These are phyloP conservation scores for Microcebus jonahi DNA, from an alignment of 2,113 vertebrate species.

Conservation along the genomic window DNA sequence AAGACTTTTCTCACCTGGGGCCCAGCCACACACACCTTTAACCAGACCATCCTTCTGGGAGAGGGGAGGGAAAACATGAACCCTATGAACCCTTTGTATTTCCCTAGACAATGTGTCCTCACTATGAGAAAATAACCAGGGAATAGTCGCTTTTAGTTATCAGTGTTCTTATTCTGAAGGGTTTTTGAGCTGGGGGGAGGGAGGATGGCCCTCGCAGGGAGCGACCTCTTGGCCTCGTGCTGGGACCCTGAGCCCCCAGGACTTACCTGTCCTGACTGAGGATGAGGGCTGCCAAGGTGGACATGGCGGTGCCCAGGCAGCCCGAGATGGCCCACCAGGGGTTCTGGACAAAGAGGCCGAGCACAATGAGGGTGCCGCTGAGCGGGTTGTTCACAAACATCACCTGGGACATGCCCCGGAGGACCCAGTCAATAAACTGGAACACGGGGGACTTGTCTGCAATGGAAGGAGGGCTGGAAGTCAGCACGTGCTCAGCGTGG, in stretches of 20 bases:
- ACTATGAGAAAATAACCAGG: neutral
- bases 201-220: fast-evolving
- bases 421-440: conserved; percentile 94
- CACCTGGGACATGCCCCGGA: conserved; percentile 96
- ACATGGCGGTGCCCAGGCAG: conserved; percentile 91
- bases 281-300: conserved; percentile 93
- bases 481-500: neutral
- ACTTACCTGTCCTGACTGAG: conserved; percentile 93
- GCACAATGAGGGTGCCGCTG: conserved; percentile 91
- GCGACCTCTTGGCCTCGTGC: neutral
- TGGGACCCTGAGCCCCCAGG: too few species aligned
- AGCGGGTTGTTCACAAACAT: conserved; percentile 98
- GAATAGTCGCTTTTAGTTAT: neutral
- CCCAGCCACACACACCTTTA: neutral
- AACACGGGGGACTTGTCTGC: conserved; percentile 92
- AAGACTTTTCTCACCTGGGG: neutral
- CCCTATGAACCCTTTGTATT: fast-evolving
- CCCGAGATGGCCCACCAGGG: conserved; percentile 96
- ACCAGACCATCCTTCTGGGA: neutral
- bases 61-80: neutral
- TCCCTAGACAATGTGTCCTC: neutral
- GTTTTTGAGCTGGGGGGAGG: neutral
- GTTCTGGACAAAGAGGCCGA: conserved; percentile 94
- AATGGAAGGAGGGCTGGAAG: conserved; percentile 11
- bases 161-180: neutral